Percentiles rank a stretch among this genome's conserved stretches.
These are phyloP conservation scores for Craseonycteris thonglongyai DNA, from an alignment of 2,113 vertebrate species.

Conservation along the genomic window DNA sequence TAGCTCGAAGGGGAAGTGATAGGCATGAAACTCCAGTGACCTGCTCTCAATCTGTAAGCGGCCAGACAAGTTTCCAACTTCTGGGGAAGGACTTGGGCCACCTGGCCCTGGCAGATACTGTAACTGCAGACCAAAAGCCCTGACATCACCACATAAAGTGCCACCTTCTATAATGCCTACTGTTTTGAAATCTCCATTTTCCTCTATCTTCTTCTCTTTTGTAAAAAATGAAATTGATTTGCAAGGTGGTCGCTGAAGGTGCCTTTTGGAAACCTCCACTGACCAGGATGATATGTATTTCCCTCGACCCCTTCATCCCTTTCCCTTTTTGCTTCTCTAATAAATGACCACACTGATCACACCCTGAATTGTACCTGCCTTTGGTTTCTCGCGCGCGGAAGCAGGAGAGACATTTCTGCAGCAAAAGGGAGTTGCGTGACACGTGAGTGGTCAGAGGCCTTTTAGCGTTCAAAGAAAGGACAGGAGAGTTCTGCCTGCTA, in stretches of 20 bases:
- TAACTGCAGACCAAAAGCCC: not conserved
- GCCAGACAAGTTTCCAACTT: not conserved
- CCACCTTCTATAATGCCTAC: not conserved
- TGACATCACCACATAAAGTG: not conserved
- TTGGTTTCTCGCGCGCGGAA: not conserved
- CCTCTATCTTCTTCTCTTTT: not conserved
- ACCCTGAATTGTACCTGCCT: not conserved
- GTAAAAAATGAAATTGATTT: not conserved
- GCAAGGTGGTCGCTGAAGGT: not conserved
- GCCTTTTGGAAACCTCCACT: not conserved
- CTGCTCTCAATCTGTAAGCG: not conserved
- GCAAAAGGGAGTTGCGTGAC: not conserved
- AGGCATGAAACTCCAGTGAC: not conserved
- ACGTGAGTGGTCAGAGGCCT: not conserved
- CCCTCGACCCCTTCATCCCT: not conserved
- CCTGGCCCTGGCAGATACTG: not conserved
- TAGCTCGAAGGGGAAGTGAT: not conserved
- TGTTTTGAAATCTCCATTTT: not conserved
- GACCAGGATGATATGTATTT: not conserved
- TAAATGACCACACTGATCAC: not conserved
- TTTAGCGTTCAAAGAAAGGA: not conserved
- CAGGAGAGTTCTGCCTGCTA: not conserved
- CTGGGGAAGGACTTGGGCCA: not conserved
- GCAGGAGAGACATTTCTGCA: not conserved
- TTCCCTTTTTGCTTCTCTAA: not conserved